phyloP scores from a whole-genome alignment of 2,888 invertebrate genomes.

The Erebia palarica region DNA sequence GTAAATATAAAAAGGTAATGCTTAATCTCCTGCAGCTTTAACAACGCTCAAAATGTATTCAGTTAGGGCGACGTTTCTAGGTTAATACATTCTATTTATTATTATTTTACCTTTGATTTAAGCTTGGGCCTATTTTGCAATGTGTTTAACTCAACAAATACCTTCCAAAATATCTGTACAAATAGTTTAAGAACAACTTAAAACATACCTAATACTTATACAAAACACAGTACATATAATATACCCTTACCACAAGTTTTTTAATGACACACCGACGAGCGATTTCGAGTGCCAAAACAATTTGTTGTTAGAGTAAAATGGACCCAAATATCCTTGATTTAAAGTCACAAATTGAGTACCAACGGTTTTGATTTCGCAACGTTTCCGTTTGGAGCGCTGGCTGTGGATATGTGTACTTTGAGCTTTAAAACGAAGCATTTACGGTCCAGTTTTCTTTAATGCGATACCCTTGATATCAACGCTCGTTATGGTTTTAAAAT shows the following conservation, averaged over 20 bases:
- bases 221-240: neutral
- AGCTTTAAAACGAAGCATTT: too few species aligned
- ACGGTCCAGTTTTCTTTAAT: too few species aligned
- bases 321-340: too few species aligned
- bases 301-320: too few species aligned
- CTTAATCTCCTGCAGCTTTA: conserved; percentile 57
- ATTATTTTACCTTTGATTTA: conserved; percentile 27
- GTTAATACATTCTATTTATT: conserved; percentile 65
- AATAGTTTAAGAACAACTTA: neutral
- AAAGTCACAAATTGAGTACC: too few species aligned
- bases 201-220: neutral
- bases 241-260: neutral
- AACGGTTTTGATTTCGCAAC: too few species aligned
- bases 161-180: conserved; percentile 9
- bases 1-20: conserved; percentile 42
- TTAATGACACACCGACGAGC: too few species aligned
- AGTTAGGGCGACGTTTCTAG: conserved; percentile 52
- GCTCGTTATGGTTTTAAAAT: too few species aligned
- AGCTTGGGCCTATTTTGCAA: conserved; percentile 24
- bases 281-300: too few species aligned
- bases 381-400: too few species aligned
- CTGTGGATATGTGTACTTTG: too few species aligned
- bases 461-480: too few species aligned
- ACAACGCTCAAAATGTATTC: conserved; percentile 64
- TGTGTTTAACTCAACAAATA: neutral